These are phyloP conservation scores for Synchiropus splendidus DNA, from an alignment of 2,113 vertebrate species.

Conservation along the genomic window DNA sequence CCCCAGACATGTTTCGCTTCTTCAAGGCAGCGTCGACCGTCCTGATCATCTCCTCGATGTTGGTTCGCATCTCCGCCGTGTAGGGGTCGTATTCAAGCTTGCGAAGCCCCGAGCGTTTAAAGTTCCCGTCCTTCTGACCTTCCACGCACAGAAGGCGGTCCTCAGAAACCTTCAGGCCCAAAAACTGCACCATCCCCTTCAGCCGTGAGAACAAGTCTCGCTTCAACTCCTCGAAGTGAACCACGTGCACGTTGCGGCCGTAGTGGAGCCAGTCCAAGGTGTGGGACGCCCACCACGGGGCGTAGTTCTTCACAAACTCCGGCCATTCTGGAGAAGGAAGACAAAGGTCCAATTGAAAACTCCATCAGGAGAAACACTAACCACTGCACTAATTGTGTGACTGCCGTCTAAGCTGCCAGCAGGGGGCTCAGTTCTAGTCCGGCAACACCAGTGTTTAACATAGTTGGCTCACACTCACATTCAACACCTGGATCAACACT, in stretches of 20 bases:
- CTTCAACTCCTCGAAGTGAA: slow-evolving; percentile 90
- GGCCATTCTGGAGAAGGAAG: slow-evolving; percentile 80
- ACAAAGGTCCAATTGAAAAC: too few species aligned
- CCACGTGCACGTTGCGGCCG: slow-evolving; percentile 82
- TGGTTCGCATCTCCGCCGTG: slow-evolving; percentile 76
- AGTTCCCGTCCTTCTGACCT: slow-evolving; percentile 94
- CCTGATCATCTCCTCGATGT: slow-evolving; percentile 78
- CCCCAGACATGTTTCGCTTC: slow-evolving; percentile 77
- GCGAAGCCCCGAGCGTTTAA: slow-evolving; percentile 86
- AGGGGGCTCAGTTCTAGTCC: too few species aligned
- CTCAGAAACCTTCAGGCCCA: slow-evolving; percentile 74
- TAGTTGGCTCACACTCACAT: too few species aligned
- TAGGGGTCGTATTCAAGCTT: slow-evolving; percentile 93
- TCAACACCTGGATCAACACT: too few species aligned
- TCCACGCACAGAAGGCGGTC: slow-evolving; percentile 92
- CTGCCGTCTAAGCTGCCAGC: too few species aligned
- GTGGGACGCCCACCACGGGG: slow-evolving; percentile 95
- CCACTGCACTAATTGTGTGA: too few species aligned
- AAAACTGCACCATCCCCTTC: slow-evolving; percentile 81
- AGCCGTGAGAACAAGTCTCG: slow-evolving; percentile 79
- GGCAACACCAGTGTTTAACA: too few species aligned
- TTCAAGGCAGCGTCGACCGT: slow-evolving; percentile 77
- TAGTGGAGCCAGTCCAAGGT: slow-evolving; percentile 89
- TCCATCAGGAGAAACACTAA: too few species aligned
- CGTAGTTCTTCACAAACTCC: slow-evolving; percentile 89